Base-by-base conservation (phyloP, 2,888 invertebrate species). In the Arrhopalites spinosus region DNA sequence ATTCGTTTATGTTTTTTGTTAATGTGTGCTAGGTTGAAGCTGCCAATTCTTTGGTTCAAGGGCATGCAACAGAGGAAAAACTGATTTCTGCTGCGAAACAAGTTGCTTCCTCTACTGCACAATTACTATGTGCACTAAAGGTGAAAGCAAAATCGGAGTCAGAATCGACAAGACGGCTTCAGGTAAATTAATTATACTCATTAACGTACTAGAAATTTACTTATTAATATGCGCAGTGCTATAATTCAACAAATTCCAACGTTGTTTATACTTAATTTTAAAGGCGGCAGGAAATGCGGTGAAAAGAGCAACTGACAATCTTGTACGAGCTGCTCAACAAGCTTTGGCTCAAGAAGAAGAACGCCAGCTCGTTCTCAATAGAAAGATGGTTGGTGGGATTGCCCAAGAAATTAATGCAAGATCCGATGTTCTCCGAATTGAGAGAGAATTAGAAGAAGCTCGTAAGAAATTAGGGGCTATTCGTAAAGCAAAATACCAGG, bases 131-230 rank as follows among this genome's bases (percentile, higher is more conserved):
- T 64, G 98, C 99, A 0, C 99, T 99, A 87, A 97, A 98, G 89
- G 98, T 99, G 76, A 98, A 98, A 86, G 97, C 98, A 0, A 98
- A 98, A 87, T 94, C 95, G 0, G 93, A 96, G 78, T 95, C 96
- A 8, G 94, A 95, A 82, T 93, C 95, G 8, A 98, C 97, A 69
- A 91, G 95, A 64, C 90, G 98, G 15, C 88, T 98, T 53, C 89
- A 89, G 86, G 88, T 88, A 82, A 56, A 3, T 7, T 15, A 30
- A 20, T 7, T 27, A 59, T 45, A 45, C n/a, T 45, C 45, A 45
- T 45, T 45, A 45, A 45, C 15, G 45, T 45, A 15, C 45, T 11
- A 45, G 7, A 11, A 45, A 45, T 7, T 15, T 47, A 47, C 15
- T 45, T 15, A 45, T 11, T 45, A 11, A 45, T 45, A 45, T 45